These are phyloP conservation scores for Oxycera nigricornis DNA, from an alignment of 2,888 invertebrate species.

Conservation along the genomic window DNA sequence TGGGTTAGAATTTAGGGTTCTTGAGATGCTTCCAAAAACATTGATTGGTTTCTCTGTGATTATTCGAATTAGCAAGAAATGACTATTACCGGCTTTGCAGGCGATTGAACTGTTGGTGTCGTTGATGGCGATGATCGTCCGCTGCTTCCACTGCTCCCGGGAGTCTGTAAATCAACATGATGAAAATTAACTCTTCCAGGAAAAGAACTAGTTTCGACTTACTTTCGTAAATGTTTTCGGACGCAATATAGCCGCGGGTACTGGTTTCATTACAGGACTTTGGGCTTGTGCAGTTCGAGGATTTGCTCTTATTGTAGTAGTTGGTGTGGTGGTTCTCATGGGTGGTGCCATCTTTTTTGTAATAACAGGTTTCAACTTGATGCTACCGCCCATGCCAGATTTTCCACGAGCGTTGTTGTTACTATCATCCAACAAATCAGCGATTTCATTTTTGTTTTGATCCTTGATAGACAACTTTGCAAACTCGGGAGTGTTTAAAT, in stretches of 20 bases:
- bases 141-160: constrained; percentile 37
- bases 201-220: neutral
- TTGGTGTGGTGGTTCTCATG: constrained; percentile 41
- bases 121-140: constrained; percentile 5
- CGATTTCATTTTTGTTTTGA: constrained; percentile 13
- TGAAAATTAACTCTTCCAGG: neutral
- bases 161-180: constrained; percentile 10
- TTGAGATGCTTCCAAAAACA: neutral
- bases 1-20: neutral
- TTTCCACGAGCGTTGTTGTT: constrained; percentile 48
- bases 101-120: constrained; percentile 20
- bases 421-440: neutral
- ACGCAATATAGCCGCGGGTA: constrained; percentile 8
- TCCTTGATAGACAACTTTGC: constrained; percentile 25
- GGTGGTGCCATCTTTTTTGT: constrained; percentile 54
- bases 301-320: constrained; percentile 29
- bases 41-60: neutral
- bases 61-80: neutral
- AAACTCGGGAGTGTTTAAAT: constrained; percentile 10
- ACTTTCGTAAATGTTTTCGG: constrained; percentile 42
- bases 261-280: constrained; percentile 26
- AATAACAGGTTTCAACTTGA: constrained; percentile 58
- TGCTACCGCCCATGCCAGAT: constrained; percentile 41
- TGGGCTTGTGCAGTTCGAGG: neutral
- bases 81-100: neutral